Percentiles rank a stretch among this genome's conserved stretches.
Conservation (phyloP, 1,140 invertebrate species). For the Rhyzopertha dominica region DNA sequence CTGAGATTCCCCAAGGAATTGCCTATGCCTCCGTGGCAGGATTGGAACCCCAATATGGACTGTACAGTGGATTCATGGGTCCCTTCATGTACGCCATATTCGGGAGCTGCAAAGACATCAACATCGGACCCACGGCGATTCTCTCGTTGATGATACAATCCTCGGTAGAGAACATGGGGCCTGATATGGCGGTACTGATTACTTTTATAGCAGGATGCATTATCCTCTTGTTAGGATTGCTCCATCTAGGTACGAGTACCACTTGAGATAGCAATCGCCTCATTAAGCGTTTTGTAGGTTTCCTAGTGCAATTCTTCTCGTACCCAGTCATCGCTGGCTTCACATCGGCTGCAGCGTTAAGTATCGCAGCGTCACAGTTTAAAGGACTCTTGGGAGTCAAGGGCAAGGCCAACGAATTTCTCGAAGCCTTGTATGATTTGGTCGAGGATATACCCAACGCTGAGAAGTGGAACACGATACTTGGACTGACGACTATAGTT, state of each 20-base stretch:
- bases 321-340: slow-evolving; percentile 86
- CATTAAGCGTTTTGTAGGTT: slow-evolving; percentile 56
- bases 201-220: slow-evolving; percentile 69
- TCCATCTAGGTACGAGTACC: slow-evolving; percentile 60
- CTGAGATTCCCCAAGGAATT: slow-evolving; percentile 74
- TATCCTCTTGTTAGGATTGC: slow-evolving; percentile 68
- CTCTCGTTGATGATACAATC: slow-evolving; percentile 73
- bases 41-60: slow-evolving; percentile 62
- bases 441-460: slow-evolving; percentile 14
- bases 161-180: slow-evolving; percentile 62
- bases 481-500: slow-evolving; percentile 11
- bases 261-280: not conserved
- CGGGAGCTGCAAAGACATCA: slow-evolving; percentile 65
- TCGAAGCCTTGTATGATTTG: slow-evolving; percentile 55
- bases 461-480: slow-evolving; percentile 6
- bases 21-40: slow-evolving; percentile 78
- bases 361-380: slow-evolving; percentile 82
- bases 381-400: slow-evolving; percentile 73
- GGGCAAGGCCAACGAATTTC: slow-evolving; percentile 57
- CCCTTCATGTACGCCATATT: slow-evolving; percentile 81
- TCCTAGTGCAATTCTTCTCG: slow-evolving; percentile 88
- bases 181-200: slow-evolving; percentile 71
- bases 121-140: slow-evolving; percentile 78
- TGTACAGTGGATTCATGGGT: slow-evolving; percentile 54
- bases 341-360: slow-evolving; percentile 85